These are phyloP conservation scores for Cremastinae sp. DNA, from an alignment of 2,888 invertebrate genomes.

Conservation along the genomic window DNA sequence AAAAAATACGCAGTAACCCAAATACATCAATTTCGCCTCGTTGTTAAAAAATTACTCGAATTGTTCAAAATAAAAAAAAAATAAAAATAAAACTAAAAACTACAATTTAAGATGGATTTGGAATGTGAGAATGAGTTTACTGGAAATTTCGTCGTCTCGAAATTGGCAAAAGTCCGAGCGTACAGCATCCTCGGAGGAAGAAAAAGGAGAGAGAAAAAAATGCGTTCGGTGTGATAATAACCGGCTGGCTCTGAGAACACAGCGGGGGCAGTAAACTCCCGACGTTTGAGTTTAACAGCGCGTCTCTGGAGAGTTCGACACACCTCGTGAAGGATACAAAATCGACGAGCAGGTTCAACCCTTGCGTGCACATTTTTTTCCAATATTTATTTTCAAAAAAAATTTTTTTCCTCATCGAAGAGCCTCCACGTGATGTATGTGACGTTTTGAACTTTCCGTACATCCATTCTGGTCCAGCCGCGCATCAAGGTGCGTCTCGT, in stretches of 20 bases:
- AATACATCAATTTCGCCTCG: too few species aligned
- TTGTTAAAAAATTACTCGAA: conserved; percentile 5
- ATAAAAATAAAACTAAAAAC: too few species aligned
- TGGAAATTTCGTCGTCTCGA: too few species aligned
- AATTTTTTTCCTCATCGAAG: conserved; percentile 31
- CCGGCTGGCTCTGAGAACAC: conserved; percentile 31
- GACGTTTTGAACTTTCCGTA: conserved; percentile 45
- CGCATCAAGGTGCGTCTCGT: conserved; percentile 38
- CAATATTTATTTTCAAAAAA: conserved; percentile 8
- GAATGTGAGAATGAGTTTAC: too few species aligned
- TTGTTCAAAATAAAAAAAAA: too few species aligned
- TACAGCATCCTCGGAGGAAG: conserved; percentile 1
- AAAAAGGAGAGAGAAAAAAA: conserved; percentile 28
- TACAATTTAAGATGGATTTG: too few species aligned
- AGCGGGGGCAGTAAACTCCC: conserved; percentile 57
- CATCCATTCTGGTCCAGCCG: conserved; percentile 17
- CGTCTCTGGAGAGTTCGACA: conserved; percentile 23
- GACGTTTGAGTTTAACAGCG: conserved; percentile 62
- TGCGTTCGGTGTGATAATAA: conserved; percentile 56
- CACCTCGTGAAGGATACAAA: conserved; percentile 8
- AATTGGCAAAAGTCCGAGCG: too few species aligned
- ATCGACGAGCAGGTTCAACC: conserved; percentile 26
- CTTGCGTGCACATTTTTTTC: conserved; percentile 22
- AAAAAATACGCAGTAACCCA: not conserved
- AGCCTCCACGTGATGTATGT: conserved; percentile 39